Conservation (phyloP, 2,797 vertebrate genomes). For the Chelon labrosus region DNA sequence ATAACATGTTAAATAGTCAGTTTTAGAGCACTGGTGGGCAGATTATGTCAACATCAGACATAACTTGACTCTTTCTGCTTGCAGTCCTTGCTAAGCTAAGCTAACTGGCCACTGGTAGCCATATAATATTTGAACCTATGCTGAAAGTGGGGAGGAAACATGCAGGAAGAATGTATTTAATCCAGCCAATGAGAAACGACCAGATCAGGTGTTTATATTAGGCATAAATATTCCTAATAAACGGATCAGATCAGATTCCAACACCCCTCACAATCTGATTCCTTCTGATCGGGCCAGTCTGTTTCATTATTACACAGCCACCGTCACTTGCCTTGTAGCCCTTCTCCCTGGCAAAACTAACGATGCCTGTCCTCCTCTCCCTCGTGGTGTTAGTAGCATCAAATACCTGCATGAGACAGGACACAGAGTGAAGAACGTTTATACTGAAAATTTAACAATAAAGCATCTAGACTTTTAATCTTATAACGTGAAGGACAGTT, state of each 20-base stretch:
- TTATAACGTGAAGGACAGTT: conserved; percentile 30
- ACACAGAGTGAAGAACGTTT: neutral
- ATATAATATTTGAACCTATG: too few species aligned
- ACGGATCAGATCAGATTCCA: too few species aligned
- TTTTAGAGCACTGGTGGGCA: neutral
- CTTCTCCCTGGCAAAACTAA: conserved; percentile 88
- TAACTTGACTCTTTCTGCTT: neutral
- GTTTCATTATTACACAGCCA: too few species aligned
- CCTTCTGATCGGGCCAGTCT: too few species aligned
- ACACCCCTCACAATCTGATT: too few species aligned
- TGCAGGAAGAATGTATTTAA: too few species aligned
- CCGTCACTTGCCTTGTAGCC: conserved; percentile 89
- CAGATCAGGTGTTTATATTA: too few species aligned
- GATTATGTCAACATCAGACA: neutral
- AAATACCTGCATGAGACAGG: conserved; percentile 85
- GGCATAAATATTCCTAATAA: too few species aligned
- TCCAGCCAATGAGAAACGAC: too few species aligned
- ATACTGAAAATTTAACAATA: neutral
- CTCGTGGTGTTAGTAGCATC: conserved; percentile 94
- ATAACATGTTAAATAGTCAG: too few species aligned
- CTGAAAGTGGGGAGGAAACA: too few species aligned
- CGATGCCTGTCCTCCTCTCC: conserved; percentile 87
- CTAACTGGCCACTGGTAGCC: neutral
- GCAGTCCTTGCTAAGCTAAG: neutral
- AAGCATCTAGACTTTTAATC: neutral